Evolutionary conservation across 2,113 vertebrate genomes (phyloP), one percentile per base, ranked within the genome.

Genomic region (Pelodiscus sinensis): DNA sequence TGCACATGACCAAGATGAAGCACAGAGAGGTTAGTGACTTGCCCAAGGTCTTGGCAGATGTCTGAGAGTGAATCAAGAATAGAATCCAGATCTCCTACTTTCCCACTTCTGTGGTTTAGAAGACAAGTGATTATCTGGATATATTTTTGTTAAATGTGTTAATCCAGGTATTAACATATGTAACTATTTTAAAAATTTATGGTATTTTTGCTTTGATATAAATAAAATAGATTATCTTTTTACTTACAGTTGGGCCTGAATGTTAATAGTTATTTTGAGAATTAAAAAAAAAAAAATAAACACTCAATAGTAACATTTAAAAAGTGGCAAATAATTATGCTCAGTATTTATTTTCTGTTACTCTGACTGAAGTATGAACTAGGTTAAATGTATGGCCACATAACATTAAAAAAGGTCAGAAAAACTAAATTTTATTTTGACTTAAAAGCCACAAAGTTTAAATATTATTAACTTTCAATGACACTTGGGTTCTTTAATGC

Each of bases 41-140:
- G 95, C 93, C 84, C 95, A 96, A 71, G 95, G 93, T 97, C 96
- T 95, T 93, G 94, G 90, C 95, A 95, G 95, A 96, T 86, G 92
- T 93, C 86, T 96, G 88, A 84, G 91, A 91, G 92, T 87, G 78
- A 89, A 65, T 50, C 65, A 71, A 71, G 65, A 71, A 71, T 35
- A 24, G 21, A 77, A 50, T 77, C 38, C 21, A 77, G 73, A 50
- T 13, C 38, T 77, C 22, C 38, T 77, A 12, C 73, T 44, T 50
- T 44, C 38, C n/a, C 38, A 44, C 38, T 77, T 24, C 24, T 44
- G 6, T 44, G 71, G 93, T 93, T 87, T 88, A 93, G 91, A 88
- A 73, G 83, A 79, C 83, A 95, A 93, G 82, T 94, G 89, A 29
- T 13, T 92, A 52, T 90, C 87, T 79, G 82, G 77, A 71, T 88